phyloP scores from a whole-genome alignment of 2,888 invertebrate genomes.

The Dolichomitus sp. region DNA sequence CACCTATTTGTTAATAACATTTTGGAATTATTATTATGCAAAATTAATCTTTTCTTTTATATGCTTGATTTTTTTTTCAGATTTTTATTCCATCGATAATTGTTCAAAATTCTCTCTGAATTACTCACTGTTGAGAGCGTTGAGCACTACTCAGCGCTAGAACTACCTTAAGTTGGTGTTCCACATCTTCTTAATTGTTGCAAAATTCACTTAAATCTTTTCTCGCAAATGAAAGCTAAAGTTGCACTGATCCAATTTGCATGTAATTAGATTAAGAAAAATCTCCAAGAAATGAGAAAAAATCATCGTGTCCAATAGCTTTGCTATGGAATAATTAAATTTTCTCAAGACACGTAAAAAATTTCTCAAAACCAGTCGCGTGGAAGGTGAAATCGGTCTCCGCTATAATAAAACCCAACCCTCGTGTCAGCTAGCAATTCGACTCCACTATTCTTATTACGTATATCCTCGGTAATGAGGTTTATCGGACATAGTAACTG shows the following conservation, averaged over 20 bases:
- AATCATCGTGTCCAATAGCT: background rate
- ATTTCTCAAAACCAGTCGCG: background rate
- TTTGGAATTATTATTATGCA: no score
- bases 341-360: background rate
- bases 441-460: constrained; percentile 37
- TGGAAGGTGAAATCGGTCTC: constrained; percentile 23
- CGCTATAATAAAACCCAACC: background rate
- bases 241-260: background rate
- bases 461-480: constrained; percentile 57
- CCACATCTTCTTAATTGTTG: background rate
- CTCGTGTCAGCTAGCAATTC: constrained; percentile 39
- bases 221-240: background rate
- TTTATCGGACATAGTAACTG: constrained; percentile 66
- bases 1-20: no score
- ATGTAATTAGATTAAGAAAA: background rate
- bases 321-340: background rate
- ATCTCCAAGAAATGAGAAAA: background rate
- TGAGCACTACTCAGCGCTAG: no score
- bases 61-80: no score
- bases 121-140: no score
- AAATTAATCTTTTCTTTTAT: no score
- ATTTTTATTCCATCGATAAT: no score
- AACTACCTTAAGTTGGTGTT: no score
- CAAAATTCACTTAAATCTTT: background rate
- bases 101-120: no score